A percentile compares a stretch with the other conserved stretches of the same genome.
Conservation (phyloP, 2,888 invertebrate genomes). For the Acrobasis consociella region DNA sequence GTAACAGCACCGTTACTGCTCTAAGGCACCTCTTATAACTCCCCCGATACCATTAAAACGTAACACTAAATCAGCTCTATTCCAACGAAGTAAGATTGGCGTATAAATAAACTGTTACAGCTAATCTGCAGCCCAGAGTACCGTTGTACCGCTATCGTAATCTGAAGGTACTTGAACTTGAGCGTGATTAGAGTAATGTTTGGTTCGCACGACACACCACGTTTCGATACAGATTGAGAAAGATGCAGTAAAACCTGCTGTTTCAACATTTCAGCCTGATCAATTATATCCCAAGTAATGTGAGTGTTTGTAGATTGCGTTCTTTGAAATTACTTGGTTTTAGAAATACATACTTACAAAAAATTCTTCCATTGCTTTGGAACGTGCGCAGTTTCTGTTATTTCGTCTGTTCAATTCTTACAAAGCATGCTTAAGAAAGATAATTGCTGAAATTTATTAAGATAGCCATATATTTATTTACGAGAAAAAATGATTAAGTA, state of each 20-base stretch:
- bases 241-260: conserved; percentile 17
- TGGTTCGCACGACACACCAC: conserved; percentile 21
- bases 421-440: no score
- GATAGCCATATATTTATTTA: no score
- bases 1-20: conserved; percentile 43
- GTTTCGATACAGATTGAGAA: conserved; percentile 23
- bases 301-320: not conserved
- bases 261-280: conserved; percentile 11
- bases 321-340: not conserved
- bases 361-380: no score
- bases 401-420: no score
- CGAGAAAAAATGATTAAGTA: no score
- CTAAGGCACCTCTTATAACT: conserved; percentile 10
- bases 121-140: not conserved
- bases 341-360: not conserved
- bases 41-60: not conserved
- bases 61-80: not conserved
- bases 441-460: no score
- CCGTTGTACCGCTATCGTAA: conserved; percentile 14
- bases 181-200: conserved; percentile 17
- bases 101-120: not conserved
- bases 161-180: conserved; percentile 23
- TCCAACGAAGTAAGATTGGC: not conserved
- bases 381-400: no score
- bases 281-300: conserved; percentile 11